phyloP scores from a whole-genome alignment of 2,113 vertebrate species.

The Emydocephalus ijimae region DNA sequence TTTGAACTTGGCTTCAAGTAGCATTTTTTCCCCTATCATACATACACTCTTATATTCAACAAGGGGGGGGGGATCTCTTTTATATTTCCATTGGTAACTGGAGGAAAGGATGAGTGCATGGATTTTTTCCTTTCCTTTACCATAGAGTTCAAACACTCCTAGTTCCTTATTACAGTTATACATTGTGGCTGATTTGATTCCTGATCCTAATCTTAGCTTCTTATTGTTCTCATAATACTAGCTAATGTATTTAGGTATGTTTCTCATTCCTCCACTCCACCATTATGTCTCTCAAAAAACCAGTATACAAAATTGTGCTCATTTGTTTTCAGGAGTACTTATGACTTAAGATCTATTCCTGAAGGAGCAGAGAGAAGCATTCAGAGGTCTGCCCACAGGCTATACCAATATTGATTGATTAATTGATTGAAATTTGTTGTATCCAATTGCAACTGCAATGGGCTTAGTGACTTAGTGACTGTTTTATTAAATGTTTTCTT shows the following conservation, averaged over 20 bases:
- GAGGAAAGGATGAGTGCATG: background rate
- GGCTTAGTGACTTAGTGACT: background rate
- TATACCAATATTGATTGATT: background rate
- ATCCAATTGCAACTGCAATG: background rate
- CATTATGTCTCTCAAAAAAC: background rate
- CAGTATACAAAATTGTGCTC: background rate
- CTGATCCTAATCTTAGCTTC: background rate
- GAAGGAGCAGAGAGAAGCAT: background rate
- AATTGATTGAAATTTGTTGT: background rate
- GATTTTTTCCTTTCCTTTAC: background rate
- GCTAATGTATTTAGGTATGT: background rate
- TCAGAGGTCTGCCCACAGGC: background rate
- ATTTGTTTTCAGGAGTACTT: background rate
- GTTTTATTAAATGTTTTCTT: background rate
- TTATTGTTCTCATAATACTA: background rate
- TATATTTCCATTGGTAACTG: slow-evolving; percentile 13
- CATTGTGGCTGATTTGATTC: background rate
- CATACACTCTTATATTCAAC: slow-evolving; percentile 26
- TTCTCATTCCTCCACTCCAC: background rate
- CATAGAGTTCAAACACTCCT: background rate
- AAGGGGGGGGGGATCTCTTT: background rate
- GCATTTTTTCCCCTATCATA: slow-evolving; percentile 23
- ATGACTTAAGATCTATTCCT: background rate
- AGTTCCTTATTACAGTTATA: background rate
- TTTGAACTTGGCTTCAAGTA: slow-evolving; percentile 42